Base-by-base conservation (phyloP, 1,140 invertebrate genomes). In the Aphidius gifuensis region DNA sequence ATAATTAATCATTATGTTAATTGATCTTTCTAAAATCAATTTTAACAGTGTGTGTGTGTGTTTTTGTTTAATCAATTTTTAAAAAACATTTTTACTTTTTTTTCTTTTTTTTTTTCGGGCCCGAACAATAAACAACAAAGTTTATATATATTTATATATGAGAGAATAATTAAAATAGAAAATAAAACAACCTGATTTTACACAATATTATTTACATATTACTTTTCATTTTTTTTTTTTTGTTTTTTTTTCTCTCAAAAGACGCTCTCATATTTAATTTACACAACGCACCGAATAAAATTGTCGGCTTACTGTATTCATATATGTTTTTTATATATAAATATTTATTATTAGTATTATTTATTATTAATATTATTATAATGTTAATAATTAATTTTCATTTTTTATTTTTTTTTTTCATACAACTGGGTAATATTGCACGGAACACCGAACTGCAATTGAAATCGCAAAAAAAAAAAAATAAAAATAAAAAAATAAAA, bases 201-300 rank as follows among this genome's bases (percentile, higher is more conserved):
- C 70, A 73, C 71, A 66, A n/a, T n/a, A 66, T 58, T 73, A 73
- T 73, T 72, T 73, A 73, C 70, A 73, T 51, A 43, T 45, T 58
- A 54, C 38, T 32, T 23, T 47, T 43, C 21, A 42, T 47, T 55
- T 40, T 55, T 54, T 16, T 60, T 23, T 23, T 23, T 23, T 23
- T 61, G 0, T 38, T 38, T 50, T 23, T 9, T 45, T 57, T 62
- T 57, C 40, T 57, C 38, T 50, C 44, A 21, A 46, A 38, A 11
- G 7, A 59, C 39, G 54, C 9, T 57, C 39, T 50, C 32, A 58
- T 55, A 43, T 44, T 55, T 55, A 43, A 51, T 51, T 48, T 46
- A 58, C 57, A 48, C 21, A 49, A 23, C 45, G 57, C 46, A 48
- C 47, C 40, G 32, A 55, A 49, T 50, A 51, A 48, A 58, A 42